Conservation (phyloP, 2,113 vertebrate genomes). For the Erinaceus europaeus region DNA sequence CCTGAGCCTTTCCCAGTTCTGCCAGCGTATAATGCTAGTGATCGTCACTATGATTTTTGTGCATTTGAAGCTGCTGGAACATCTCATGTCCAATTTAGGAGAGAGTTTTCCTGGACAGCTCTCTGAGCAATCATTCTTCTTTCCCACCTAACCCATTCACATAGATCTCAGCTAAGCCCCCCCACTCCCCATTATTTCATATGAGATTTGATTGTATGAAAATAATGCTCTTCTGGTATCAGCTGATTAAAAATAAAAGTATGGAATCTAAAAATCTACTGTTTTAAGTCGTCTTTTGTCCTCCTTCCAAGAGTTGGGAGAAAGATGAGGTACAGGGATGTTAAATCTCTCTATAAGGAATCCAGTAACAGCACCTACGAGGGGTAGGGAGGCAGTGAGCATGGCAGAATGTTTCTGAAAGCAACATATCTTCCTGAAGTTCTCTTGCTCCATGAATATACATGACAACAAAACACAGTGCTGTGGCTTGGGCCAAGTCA, state of each 20-base stretch:
- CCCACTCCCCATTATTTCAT: background rate
- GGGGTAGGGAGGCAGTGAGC: background rate
- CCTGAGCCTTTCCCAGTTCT: background rate
- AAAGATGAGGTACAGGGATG: background rate
- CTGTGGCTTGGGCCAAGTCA: background rate
- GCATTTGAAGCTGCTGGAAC: background rate
- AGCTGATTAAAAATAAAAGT: conserved; percentile 4
- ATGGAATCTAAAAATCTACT: background rate
- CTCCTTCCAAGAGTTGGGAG: background rate
- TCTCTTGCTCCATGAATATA: background rate
- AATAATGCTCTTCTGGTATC: background rate
- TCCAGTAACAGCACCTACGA: background rate
- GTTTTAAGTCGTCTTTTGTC: conserved; percentile 11
- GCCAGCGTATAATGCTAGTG: background rate
- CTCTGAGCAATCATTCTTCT: background rate
- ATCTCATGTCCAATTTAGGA: background rate
- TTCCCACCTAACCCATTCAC: background rate
- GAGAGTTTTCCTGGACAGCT: background rate
- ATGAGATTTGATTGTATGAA: background rate
- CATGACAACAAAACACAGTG: background rate
- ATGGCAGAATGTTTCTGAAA: background rate
- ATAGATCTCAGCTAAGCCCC: background rate
- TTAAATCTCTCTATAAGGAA: background rate
- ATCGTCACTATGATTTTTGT: background rate
- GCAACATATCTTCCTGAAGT: background rate